Evolutionary conservation across 2,797 vertebrate species (phyloP).

Genomic region (Remorina albescens): DNA sequence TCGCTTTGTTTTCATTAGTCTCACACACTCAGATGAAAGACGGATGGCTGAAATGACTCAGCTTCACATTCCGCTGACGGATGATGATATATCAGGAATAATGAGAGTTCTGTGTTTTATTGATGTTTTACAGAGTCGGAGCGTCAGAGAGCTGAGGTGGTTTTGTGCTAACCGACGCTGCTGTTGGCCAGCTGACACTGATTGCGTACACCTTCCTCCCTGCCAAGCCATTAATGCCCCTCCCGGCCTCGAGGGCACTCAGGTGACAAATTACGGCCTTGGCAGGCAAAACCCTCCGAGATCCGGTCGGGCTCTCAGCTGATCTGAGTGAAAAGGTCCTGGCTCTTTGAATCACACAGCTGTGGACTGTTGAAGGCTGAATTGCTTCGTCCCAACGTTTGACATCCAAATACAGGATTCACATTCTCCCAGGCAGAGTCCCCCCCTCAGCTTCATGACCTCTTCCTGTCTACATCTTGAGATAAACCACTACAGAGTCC

Average conservation of each 20-base stretch:
- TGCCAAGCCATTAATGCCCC: constrained; percentile 59
- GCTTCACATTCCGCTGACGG: too few relatives aligned
- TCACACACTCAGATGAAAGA: background rate
- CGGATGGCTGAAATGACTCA: background rate
- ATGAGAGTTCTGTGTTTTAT: too few relatives aligned
- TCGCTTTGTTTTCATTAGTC: background rate
- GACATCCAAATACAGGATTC: too few relatives aligned
- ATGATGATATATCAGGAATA: too few relatives aligned
- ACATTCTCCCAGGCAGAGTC: too few relatives aligned
- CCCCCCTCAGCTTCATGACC: too few relatives aligned
- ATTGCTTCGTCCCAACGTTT: background rate
- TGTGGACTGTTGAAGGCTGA: constrained; percentile 25
- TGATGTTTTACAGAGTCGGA: too few relatives aligned
- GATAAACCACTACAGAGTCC: too few relatives aligned
- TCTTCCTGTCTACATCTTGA: too few relatives aligned
- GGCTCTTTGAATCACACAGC: constrained; percentile 41
- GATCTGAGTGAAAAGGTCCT: constrained; percentile 5
- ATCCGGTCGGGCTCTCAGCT: constrained; percentile 2
- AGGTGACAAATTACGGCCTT: constrained; percentile 64
- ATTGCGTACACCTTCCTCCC: constrained; percentile 54
- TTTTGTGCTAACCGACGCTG: constrained; percentile 27
- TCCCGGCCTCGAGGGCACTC: constrained; percentile 54
- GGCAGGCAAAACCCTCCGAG: constrained; percentile 42
- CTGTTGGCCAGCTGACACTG: constrained; percentile 50
- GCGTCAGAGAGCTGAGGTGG: constrained; percentile 16